Base-by-base conservation (phyloP, 2,797 vertebrate genomes). In the Amniataba percoides region DNA sequence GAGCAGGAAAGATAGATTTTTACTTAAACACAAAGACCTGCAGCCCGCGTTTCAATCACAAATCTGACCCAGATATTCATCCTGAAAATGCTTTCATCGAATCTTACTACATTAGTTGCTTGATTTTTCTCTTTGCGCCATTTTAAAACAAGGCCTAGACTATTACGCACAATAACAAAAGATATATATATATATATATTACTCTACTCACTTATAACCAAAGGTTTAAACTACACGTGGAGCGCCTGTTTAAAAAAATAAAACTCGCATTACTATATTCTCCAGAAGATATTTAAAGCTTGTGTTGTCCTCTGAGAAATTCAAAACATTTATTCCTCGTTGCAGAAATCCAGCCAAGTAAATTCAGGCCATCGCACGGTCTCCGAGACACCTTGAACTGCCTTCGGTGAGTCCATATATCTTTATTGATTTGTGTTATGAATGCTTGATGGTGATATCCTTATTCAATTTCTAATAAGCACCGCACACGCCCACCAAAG, bases 391-490 rank as follows among this genome's bases (percentile, higher is more conserved):
- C 87, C 90, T 83, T 89, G 84, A 84, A 79, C 88, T 80, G 89
- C 87, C 85, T 80, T 81, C 86, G 95, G 95, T 96, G 89, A 95
- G 95, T 93, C 84, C 82, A 94, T 89, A 90, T 86, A 88, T 93
- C 88, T 88, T 91, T 93, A 93, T 94, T 93, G 92, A 93, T 94
- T 92, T 93, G 80, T 90, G 86, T 90, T 89, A 88, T 93, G 90
- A 92, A 87, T 85, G 78, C 84, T 92, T 88, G 88, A 91, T 90
- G 91, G 88, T 89, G 84, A 93, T 92, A 92, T 92, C 89, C 91
- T 93, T 93, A 92, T 94, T 94, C 87, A 86, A 89, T 92, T 91
- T 90, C 88, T 93, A 93, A 93, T 94, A 92, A 93, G 86, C 88
- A 85, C 58, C 79, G 67, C 78, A 84, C 87, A 92, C 87, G 87